A percentile compares a stretch with the other conserved stretches of the same genome.
phyloP scores from a whole-genome alignment of 2,797 vertebrate genomes.

The Scarus forsteni region DNA sequence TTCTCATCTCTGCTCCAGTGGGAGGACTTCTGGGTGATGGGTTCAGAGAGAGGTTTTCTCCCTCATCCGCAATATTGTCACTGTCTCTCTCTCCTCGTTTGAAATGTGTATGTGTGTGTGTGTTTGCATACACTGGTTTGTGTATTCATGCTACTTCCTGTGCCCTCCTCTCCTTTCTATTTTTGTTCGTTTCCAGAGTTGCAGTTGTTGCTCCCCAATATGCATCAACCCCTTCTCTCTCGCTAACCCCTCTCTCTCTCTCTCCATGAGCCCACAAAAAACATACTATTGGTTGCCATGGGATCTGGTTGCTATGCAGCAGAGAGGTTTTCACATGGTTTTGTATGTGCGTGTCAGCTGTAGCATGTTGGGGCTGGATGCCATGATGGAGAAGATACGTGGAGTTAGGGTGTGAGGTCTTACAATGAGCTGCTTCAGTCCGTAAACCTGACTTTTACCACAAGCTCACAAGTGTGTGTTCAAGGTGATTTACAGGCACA shows the following conservation, averaged over 20 bases:
- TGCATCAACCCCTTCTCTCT: slow-evolving; percentile 34
- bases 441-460: slow-evolving; percentile 27
- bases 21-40: slow-evolving; percentile 43
- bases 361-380: slow-evolving; percentile 57
- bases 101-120: slow-evolving; percentile 33
- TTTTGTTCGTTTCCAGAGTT: slow-evolving; percentile 7
- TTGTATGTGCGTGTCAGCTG: slow-evolving; percentile 43
- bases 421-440: slow-evolving; percentile 15
- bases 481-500: slow-evolving; percentile 18
- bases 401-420: slow-evolving; percentile 19
- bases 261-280: slow-evolving; percentile 41
- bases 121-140: slow-evolving; percentile 14
- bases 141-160: slow-evolving; percentile 36
- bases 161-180: slow-evolving; percentile 41
- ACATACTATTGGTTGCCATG: slow-evolving; percentile 83
- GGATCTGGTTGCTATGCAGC: slow-evolving; percentile 83
- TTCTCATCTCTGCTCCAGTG: background rate
- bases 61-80: slow-evolving; percentile 61
- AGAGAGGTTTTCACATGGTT: slow-evolving; percentile 61
- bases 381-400: slow-evolving; percentile 19
- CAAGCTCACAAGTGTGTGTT: slow-evolving; percentile 5
- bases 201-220: slow-evolving; percentile 35
- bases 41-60: slow-evolving; percentile 37
- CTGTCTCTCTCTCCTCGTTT: slow-evolving; percentile 40
- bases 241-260: slow-evolving; percentile 3